Evolutionary conservation across 2,113 vertebrate species (phyloP).

Genomic region (Poecilia latipinna): DNA sequence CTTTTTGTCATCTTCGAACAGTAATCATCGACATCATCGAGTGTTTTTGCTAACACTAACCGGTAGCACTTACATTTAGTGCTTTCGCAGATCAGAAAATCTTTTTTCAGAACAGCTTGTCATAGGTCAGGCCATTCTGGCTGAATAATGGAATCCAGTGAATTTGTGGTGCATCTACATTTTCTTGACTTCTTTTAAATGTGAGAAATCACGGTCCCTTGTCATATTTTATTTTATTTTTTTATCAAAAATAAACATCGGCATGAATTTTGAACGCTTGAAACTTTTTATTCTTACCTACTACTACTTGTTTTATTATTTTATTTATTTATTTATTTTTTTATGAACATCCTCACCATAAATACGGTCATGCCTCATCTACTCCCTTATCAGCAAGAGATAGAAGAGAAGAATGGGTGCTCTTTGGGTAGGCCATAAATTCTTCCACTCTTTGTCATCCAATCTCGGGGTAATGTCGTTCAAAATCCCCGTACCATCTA

Average conservation of each 20-base stretch:
- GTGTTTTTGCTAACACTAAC: background rate
- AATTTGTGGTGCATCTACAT: background rate
- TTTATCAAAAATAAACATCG: background rate
- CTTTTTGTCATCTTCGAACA: background rate
- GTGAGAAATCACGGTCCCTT: background rate
- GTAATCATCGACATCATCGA: background rate
- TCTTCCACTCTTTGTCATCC: constrained; percentile 77
- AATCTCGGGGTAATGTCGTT: constrained; percentile 84
- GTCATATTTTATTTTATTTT: background rate
- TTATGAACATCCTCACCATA: constrained; percentile 77
- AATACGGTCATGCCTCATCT: constrained; percentile 77
- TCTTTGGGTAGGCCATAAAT: constrained; percentile 79
- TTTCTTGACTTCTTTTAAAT: background rate
- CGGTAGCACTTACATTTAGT: background rate
- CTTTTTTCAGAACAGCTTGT: background rate
- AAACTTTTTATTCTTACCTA: constrained; percentile 58
- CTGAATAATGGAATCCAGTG: background rate
- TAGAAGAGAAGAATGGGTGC: constrained; percentile 39
- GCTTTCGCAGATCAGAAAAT: background rate
- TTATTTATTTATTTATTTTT: background rate
- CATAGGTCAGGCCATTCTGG: background rate
- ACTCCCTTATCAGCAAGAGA: constrained; percentile 77
- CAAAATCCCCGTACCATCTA: constrained; percentile 78
- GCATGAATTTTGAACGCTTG: constrained; percentile 29
- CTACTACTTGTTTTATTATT: constrained; percentile 56